Evolutionary conservation across 2,113 vertebrate genomes (phyloP), one percentile per base, ranked within the genome.

Genomic region (Mirounga angustirostris): DNA sequence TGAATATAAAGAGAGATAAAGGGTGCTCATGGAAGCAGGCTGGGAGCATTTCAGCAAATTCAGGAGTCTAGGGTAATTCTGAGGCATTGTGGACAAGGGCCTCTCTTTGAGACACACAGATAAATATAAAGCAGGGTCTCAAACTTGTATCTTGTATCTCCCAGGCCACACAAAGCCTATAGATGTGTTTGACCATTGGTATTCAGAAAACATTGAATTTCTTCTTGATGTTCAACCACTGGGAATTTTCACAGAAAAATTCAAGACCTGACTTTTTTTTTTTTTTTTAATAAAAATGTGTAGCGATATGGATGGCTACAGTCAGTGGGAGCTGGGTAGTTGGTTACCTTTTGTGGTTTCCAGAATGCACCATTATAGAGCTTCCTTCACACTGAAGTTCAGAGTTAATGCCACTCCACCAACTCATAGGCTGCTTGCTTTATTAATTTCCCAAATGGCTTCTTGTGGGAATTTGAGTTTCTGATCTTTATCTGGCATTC

Each of bases 281-380:
- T 56, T 59, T 61, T 67, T 46, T 46, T 74, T 40, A 69, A 36
- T 21, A 74, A 50, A 92, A 95, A 79, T 15, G 33, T 61, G 0
- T 59, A 22, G 0, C 3, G 36, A 21, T 28, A 1, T 12, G 56
- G 19, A 0, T 4, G n/a, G 30, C 16, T 82, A 61, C 3, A 58
- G 33, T 73, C 24, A 80, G 7, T 4, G 1, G 5, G 26, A 79
- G 13, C 10, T 50, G 1, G 67, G 21, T 59, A 36, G 1, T 40
- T 24, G 40, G 5, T 83, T 6, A 1, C 11, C 4, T 52, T 54
- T 12, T 28, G 30, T 63, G 4, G 12, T 52, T 74, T 63, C 56
- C 13, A 80, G 18, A 18, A 76, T 11, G 13, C 18, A 52, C n/a
- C 26, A 26, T 5, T 61, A 30, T n/a, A 63, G 10, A 56, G 4